Percentiles rank a stretch among this genome's conserved stretches.
These are phyloP conservation scores for Syncerus caffer DNA, from an alignment of 2,797 vertebrate species.

Conservation along the genomic window DNA sequence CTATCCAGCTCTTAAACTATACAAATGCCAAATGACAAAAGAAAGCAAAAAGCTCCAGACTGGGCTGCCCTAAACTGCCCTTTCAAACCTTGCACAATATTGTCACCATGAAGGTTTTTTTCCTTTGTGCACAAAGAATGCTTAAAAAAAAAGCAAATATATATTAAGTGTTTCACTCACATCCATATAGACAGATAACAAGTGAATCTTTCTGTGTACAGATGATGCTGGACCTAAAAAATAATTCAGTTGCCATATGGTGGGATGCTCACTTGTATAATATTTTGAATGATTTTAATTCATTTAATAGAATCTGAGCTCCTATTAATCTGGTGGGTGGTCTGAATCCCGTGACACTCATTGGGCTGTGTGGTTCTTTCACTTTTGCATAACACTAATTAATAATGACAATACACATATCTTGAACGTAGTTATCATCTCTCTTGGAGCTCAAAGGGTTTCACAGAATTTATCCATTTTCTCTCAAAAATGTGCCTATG, in stretches of 20 bases:
- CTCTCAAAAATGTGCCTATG: slow-evolving; percentile 15
- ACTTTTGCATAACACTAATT: slow-evolving; percentile 17
- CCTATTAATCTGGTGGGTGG: neutral
- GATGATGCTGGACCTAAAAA: neutral
- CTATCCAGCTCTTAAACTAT: neutral
- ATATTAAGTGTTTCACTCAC: neutral
- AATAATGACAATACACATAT: neutral
- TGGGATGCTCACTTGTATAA: neutral
- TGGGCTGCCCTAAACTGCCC: neutral
- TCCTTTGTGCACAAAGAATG: neutral
- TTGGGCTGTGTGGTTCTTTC: neutral
- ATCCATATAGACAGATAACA: neutral
- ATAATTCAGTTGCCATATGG: neutral
- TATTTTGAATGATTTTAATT: neutral
- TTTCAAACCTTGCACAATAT: neutral
- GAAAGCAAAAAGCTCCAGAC: neutral
- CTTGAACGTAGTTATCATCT: neutral
- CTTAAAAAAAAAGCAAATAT: neutral
- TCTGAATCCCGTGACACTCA: neutral
- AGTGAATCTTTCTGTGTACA: neutral
- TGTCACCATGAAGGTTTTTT: neutral
- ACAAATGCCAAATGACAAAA: neutral
- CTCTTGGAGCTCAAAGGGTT: neutral
- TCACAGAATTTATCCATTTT: neutral
- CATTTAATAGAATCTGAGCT: neutral